Percentiles rank a stretch among this genome's conserved stretches.
phyloP scores from a whole-genome alignment of 1,140 invertebrate species.

The Frieseomelitta varia region DNA sequence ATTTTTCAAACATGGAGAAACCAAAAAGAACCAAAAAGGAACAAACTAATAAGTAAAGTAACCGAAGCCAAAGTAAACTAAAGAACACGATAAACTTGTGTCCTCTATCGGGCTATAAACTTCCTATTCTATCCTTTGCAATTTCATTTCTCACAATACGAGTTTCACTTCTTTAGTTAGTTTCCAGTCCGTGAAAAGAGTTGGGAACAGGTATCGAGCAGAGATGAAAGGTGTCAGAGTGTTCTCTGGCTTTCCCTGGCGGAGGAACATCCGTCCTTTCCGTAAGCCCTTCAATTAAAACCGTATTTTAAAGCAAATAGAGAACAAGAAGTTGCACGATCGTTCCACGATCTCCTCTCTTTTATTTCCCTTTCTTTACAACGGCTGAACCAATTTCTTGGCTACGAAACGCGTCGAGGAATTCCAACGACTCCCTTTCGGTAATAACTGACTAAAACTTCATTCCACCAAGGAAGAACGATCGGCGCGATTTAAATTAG shows the following conservation, averaged over 20 bases:
- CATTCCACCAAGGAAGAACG: not conserved
- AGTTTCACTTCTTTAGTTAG: no score
- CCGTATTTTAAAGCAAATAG: not conserved
- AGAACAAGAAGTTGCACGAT: not conserved
- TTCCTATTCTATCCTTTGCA: no score
- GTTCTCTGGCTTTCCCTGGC: not conserved
- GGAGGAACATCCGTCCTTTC: no score
- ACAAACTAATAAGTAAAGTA: no score
- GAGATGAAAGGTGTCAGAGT: not conserved
- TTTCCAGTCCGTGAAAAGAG: not conserved
- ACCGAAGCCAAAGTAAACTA: no score
- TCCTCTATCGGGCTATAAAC: no score
- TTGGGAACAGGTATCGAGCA: not conserved
- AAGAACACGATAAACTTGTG: no score
- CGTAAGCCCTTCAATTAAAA: not conserved
- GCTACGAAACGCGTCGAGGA: not conserved
- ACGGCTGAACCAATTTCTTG: not conserved
- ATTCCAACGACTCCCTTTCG: not conserved
- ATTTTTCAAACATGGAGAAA: no score
- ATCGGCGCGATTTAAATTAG: slow-evolving; percentile 14
- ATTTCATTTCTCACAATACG: no score
- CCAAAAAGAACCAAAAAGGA: no score
- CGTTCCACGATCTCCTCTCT: not conserved
- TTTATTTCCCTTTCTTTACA: not conserved
- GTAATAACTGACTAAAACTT: not conserved